Conservation (phyloP, 2,888 invertebrate genomes). For the Orthosia gothica region DNA sequence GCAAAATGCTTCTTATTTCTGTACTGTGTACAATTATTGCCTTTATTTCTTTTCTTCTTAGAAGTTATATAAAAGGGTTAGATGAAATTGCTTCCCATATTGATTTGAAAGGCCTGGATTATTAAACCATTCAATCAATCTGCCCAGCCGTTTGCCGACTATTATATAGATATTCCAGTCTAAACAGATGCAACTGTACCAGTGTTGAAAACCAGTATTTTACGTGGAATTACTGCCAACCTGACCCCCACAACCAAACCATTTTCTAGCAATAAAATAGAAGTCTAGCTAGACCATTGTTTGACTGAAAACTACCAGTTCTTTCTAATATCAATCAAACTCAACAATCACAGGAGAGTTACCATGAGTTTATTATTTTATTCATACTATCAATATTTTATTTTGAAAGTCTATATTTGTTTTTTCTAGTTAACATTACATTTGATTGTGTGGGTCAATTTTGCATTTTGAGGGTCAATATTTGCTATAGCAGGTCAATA, state of each 20-base stretch:
- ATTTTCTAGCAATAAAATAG: neutral
- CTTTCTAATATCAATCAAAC: neutral
- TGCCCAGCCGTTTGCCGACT: no score
- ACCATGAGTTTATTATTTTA: neutral
- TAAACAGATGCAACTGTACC: no score
- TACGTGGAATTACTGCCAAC: neutral
- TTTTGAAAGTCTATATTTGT: neutral
- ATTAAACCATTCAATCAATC: constrained; percentile 14
- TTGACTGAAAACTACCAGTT: neutral
- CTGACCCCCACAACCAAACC: neutral
- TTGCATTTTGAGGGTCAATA: neutral
- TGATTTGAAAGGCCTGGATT: constrained; percentile 2
- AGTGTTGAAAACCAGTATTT: no score
- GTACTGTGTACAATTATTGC: constrained; percentile 54
- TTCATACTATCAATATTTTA: neutral
- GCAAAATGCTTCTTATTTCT: constrained; percentile 43
- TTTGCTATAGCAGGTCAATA: no score
- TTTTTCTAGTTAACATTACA: no score
- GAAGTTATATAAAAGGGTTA: neutral
- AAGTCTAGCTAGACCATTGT: neutral
- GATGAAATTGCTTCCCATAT: neutral
- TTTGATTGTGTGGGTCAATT: no score
- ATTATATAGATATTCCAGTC: no score
- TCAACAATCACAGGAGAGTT: no score
- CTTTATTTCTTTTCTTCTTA: constrained; percentile 32